Base-by-base conservation (phyloP, 2,888 invertebrate genomes). In the Amiota communis region DNA sequence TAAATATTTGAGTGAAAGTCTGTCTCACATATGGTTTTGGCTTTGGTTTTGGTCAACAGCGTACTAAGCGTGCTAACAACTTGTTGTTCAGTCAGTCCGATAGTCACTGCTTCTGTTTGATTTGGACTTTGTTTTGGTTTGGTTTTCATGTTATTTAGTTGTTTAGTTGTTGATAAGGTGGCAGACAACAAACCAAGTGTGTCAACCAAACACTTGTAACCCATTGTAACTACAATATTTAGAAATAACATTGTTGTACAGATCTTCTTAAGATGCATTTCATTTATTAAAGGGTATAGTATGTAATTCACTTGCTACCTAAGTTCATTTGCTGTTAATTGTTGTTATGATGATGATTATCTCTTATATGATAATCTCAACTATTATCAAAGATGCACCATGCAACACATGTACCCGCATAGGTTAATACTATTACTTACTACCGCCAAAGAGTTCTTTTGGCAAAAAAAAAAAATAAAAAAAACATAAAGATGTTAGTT, bases 1-100 rank as follows among this genome's bases (percentile, higher is more conserved):
- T 76, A 85, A 85, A 85, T 80, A 82, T 80, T 84, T 80, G 78
- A 83, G 82, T 83, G 82, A 83, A 83, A 83, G 85, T 79, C 72
- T 74, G 74, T 73, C 53, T 15, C 53, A 53, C 13, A 36, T 6
- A 36, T 36, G 36, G 36, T 36, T 36, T 36, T 36, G 36, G 36
- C 36, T 36, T 36, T 36, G 36, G 36, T 6, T 20, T 15, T 15
- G 59, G 59, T 59, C 59, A 59, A 59, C 57, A 57, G 6, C 15
- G 57, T 15, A 57, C 59, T 57, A 8, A n/a, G 15, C n/a, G 57
- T 57, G 57, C 57, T 57, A 57, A 57, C 57, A 15, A 57, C 10
- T 57, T 13, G 10, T 51, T 51, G 11, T 51, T 2, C n/a, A n/a
- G n/a, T n/a, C n/a, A n/a, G n/a, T n/a, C n/a, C 23, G 23, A 23